A percentile compares a stretch with the other conserved stretches of the same genome.
These are phyloP conservation scores for Alentia gelatinosa DNA, from an alignment of 2,888 invertebrate species.

Conservation along the genomic window DNA sequence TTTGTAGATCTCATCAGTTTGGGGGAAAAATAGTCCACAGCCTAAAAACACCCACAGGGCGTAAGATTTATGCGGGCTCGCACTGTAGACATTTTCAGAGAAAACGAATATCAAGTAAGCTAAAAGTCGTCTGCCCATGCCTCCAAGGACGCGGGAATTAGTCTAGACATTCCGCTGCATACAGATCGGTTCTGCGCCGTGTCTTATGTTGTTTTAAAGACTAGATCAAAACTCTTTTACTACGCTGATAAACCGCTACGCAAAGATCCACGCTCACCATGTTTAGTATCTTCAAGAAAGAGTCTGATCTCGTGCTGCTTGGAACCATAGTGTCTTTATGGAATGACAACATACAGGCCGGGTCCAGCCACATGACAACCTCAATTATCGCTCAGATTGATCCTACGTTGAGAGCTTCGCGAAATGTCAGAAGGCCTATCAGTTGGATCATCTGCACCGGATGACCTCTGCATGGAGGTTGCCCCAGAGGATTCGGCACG, in stretches of 20 bases:
- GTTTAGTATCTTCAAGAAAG: too few species aligned
- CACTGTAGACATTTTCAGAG: not conserved
- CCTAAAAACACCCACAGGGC: not conserved
- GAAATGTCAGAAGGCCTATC: not conserved
- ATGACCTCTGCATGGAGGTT: not conserved
- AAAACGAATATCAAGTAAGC: not conserved
- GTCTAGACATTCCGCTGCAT: not conserved
- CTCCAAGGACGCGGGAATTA: not conserved
- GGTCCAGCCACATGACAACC: not conserved
- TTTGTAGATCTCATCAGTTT: slow-evolving; percentile 1
- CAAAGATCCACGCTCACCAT: not conserved
- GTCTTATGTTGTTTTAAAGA: not conserved
- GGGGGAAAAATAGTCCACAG: not conserved
- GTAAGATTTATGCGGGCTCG: not conserved
- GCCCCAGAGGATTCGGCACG: not conserved
- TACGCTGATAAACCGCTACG: not conserved
- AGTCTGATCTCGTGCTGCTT: not conserved
- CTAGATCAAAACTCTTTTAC: not conserved
- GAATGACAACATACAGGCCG: not conserved
- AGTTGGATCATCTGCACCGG: not conserved
- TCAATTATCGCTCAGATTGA: not conserved
- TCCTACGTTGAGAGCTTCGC: not conserved
- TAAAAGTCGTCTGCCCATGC: not conserved
- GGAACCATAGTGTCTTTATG: not conserved
- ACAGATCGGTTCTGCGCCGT: not conserved